A percentile compares a stretch with the other conserved stretches of the same genome.
Evolutionary conservation across 2,888 invertebrate species (phyloP).

Genomic region (Cheiracanthium punctorium): DNA sequence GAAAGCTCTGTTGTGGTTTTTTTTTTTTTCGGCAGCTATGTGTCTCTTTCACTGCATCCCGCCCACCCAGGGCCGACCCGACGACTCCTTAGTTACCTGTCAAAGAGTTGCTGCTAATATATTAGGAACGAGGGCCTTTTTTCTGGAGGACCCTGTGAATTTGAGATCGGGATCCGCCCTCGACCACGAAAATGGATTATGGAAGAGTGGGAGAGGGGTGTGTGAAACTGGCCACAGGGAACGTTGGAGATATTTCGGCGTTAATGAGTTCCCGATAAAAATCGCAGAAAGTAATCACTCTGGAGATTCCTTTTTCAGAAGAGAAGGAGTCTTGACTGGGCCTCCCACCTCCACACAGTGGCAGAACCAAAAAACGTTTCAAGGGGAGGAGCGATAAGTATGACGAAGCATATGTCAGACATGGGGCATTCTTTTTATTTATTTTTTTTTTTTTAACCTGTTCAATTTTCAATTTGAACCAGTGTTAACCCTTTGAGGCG

Average conservation of each 20-base stretch:
- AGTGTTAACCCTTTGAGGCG: too few species aligned
- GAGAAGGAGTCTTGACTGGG: too few species aligned
- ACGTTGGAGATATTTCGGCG: neutral
- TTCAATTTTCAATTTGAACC: too few species aligned
- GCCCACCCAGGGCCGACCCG: neutral
- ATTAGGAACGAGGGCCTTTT: neutral
- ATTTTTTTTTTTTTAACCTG: too few species aligned
- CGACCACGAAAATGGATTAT: neutral
- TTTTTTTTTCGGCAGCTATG: neutral
- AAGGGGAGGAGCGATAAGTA: too few species aligned
- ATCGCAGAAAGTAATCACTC: neutral
- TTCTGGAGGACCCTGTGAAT: neutral
- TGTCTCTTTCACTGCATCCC: slow-evolving; percentile 7
- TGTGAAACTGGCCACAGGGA: too few species aligned
- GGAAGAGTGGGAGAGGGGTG: neutral
- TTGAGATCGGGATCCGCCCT: neutral
- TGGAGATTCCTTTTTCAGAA: too few species aligned
- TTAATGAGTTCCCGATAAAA: neutral
- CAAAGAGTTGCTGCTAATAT: slow-evolving; percentile 11
- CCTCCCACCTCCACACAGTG: too few species aligned
- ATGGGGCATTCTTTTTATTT: too few species aligned
- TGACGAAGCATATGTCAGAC: too few species aligned
- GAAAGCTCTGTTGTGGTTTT: neutral
- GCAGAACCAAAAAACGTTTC: too few species aligned
- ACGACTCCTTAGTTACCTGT: neutral